These are phyloP conservation scores for Nerophis lumbriciformis DNA, from an alignment of 2,113 vertebrate species.

Conservation along the genomic window DNA sequence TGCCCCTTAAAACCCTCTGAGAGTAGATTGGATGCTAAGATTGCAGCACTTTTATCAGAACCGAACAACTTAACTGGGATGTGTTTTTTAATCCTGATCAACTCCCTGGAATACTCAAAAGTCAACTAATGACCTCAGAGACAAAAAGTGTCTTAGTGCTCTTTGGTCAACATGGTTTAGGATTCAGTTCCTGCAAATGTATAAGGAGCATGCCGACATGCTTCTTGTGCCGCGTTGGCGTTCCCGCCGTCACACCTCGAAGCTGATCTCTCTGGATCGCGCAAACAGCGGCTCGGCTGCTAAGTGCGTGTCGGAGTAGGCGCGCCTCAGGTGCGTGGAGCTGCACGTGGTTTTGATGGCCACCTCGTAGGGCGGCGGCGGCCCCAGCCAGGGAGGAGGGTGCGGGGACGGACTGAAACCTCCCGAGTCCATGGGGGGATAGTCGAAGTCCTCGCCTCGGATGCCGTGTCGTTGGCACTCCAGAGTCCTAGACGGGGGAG, in stretches of 20 bases:
- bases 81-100: too few species aligned
- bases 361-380: slow-evolving; percentile 75
- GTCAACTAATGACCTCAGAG: too few species aligned
- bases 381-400: slow-evolving; percentile 69
- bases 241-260: slow-evolving; percentile 64
- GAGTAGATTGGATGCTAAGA: too few species aligned
- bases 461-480: slow-evolving; percentile 55
- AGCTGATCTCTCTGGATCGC: slow-evolving; percentile 75
- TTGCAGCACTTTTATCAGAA: too few species aligned
- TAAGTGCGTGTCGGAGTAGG: slow-evolving; percentile 74
- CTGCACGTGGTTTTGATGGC: slow-evolving; percentile 77
- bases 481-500: slow-evolving; percentile 47
- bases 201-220: too few species aligned
- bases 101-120: too few species aligned
- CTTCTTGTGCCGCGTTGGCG: too few species aligned
- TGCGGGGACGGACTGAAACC: slow-evolving; percentile 66
- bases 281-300: slow-evolving; percentile 70
- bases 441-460: slow-evolving; percentile 70
- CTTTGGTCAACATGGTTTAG: too few species aligned
- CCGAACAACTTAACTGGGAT: too few species aligned
- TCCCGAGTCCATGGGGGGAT: slow-evolving; percentile 70
- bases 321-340: slow-evolving; percentile 74
- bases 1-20: too few species aligned
- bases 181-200: too few species aligned
- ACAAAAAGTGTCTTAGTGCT: too few species aligned